Base-by-base conservation (phyloP, 2,797 vertebrate species). In the Gallinago solitaria region DNA sequence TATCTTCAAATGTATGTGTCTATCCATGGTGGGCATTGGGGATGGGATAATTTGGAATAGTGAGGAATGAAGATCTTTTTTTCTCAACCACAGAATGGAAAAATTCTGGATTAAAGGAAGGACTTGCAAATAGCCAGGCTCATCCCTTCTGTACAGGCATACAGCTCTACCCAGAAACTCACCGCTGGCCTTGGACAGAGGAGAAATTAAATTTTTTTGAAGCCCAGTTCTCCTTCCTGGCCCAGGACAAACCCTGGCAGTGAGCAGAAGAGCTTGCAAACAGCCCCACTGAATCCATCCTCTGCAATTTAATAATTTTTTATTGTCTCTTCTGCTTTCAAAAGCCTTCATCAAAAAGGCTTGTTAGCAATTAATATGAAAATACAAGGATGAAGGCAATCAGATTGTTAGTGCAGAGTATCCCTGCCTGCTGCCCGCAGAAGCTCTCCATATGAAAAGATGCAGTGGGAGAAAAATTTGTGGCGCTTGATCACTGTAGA, bases 191-290 rank as follows among this genome's bases (percentile, higher is more conserved):
- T 57, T 28, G n/a, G 43, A 69, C 4, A 2, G 25, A 12, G 43
- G 68, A 68, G 10, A 5, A 39, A 63, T 3, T 4, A 1, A 63
- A 51, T 18, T 57, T 20, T 30, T 68, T 30, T 0, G 0, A 39
- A 69, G 37, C 25, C n/a, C 30, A 11, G 4, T 39, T 57, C 32
- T 61, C 65, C n/a, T 27, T 48, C 25, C 43, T 45, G 61, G 20
- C 25, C 37, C 35, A 51, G 68, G 17, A 79, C 47, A 92, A 37
- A 80, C 9, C 37, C n/a, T 2, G 1, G 15, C 54, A 73, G 35
- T 0, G 3, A 74, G 61, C 5, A 7, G 37, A 63, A 27, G 11
- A 21, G 30, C 28, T 51, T 64, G n/a, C 28, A 21, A 37, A 57
- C 43, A 47, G n/a, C 68, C 75, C 28, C 37, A 39, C 30, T 28